Evolutionary conservation across 1,140 invertebrate genomes (phyloP).

Genomic region (Periplaneta americana): DNA sequence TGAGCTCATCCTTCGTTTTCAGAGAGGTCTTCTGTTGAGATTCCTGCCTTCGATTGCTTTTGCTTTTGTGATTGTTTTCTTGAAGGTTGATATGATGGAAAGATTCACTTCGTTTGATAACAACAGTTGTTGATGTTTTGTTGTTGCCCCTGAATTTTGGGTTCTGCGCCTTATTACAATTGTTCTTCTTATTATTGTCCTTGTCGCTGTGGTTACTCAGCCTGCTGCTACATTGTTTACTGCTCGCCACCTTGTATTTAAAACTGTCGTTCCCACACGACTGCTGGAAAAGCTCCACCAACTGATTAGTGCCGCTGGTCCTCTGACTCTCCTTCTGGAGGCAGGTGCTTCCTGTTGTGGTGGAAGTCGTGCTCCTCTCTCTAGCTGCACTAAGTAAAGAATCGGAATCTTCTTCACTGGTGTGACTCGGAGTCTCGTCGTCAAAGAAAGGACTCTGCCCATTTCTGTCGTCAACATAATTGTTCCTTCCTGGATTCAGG

Average conservation of each 20-base stretch:
- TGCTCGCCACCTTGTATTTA: background rate
- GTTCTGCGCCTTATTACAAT: background rate
- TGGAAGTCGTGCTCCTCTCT: slow-evolving; percentile 17
- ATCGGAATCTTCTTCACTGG: slow-evolving; percentile 54
- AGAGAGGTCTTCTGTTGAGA: background rate
- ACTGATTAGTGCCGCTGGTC: background rate
- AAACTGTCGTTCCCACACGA: background rate
- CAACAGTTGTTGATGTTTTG: background rate
- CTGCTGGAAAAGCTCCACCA: background rate
- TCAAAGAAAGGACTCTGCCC: slow-evolving; percentile 51
- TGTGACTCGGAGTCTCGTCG: slow-evolving; percentile 47
- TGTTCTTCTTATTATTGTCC: background rate
- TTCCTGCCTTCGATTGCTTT: background rate
- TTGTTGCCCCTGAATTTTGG: background rate
- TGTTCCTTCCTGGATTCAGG: slow-evolving; percentile 34
- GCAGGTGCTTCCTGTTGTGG: background rate
- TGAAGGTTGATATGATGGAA: slow-evolving; percentile 31
- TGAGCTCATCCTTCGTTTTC: too few relatives aligned
- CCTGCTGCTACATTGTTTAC: background rate
- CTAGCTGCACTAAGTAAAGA: slow-evolving; percentile 61
- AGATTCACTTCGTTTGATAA: slow-evolving; percentile 43
- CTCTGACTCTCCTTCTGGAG: background rate
- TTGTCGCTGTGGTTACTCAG: background rate
- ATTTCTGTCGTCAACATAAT: slow-evolving; percentile 30
- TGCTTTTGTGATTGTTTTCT: background rate